Evolutionary conservation across 1,140 invertebrate genomes (phyloP).

Genomic region (Hylaeus anthracinus): DNA sequence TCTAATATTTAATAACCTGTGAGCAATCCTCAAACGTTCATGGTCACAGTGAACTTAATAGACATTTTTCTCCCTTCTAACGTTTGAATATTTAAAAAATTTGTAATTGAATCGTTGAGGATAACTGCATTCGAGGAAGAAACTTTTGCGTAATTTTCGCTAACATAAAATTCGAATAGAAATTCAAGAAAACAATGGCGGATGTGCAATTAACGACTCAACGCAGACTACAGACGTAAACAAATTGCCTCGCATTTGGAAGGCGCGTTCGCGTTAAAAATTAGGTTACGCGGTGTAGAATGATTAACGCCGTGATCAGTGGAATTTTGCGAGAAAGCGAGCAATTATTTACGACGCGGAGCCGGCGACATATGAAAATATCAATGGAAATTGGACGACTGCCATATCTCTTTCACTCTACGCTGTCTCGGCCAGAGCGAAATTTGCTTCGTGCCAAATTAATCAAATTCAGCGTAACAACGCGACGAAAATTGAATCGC

Average conservation of each 20-base stretch:
- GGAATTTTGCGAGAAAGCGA: conserved; percentile 4
- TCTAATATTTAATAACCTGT: too few species aligned
- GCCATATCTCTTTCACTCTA: conserved; percentile 2
- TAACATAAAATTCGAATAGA: neutral
- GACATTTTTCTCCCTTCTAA: too few species aligned
- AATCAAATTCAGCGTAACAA: conserved; percentile 17
- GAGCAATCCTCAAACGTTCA: too few species aligned
- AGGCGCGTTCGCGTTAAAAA: neutral
- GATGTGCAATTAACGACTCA: neutral
- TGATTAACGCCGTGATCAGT: conserved; percentile 19
- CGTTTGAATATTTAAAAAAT: too few species aligned
- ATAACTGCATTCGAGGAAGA: too few species aligned
- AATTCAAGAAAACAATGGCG: neutral
- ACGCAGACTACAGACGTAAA: neutral
- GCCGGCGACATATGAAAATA: conserved; percentile 29
- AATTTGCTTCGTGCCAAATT: conserved; percentile 35
- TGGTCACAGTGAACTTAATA: too few species aligned
- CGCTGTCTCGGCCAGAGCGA: neutral
- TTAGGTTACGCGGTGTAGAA: neutral
- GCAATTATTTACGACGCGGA: conserved; percentile 17
- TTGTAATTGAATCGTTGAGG: too few species aligned
- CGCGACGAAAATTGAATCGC: conserved; percentile 12
- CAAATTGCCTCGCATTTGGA: neutral
- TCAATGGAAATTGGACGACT: conserved; percentile 42
- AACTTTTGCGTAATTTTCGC: too few species aligned